Conservation (phyloP, 2,113 vertebrate species). For the Sylvietta virens region DNA sequence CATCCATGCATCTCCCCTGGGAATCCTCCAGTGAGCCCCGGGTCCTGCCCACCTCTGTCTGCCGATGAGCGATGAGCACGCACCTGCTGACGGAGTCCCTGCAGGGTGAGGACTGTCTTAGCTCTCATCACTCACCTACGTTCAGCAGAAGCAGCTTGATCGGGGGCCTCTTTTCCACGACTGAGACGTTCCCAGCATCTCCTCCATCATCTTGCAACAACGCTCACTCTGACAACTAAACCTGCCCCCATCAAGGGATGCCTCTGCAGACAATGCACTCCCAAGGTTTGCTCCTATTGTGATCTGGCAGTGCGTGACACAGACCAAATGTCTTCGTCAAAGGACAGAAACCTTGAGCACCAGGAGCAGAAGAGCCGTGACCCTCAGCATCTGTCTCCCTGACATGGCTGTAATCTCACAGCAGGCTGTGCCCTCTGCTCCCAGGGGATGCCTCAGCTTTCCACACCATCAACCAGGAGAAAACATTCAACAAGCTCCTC, state of each 20-base stretch:
- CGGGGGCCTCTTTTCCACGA: neutral
- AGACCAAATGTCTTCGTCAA: neutral
- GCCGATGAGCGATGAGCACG: neutral
- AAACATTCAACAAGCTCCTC: neutral
- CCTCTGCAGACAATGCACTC: neutral
- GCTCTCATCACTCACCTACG: neutral
- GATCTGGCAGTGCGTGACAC: rapidly evolving
- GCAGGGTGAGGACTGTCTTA: slow-evolving; percentile 34
- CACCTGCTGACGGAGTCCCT: neutral
- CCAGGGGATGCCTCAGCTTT: neutral
- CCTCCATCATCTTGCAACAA: neutral
- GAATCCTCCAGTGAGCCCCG: rapidly evolving
- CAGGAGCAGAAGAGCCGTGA: rapidly evolving
- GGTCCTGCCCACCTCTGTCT: neutral
- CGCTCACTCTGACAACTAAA: neutral
- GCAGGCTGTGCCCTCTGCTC: rapidly evolving
- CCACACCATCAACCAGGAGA: neutral
- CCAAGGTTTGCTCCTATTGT: neutral
- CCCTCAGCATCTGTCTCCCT: rapidly evolving
- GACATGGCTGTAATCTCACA: neutral
- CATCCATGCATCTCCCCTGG: neutral
- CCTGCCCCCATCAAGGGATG: neutral
- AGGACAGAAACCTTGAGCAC: neutral
- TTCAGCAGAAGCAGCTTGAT: neutral
- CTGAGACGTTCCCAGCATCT: neutral